phyloP scores from a whole-genome alignment of 2,888 invertebrate species.

The Meghimatium bilineatum region DNA sequence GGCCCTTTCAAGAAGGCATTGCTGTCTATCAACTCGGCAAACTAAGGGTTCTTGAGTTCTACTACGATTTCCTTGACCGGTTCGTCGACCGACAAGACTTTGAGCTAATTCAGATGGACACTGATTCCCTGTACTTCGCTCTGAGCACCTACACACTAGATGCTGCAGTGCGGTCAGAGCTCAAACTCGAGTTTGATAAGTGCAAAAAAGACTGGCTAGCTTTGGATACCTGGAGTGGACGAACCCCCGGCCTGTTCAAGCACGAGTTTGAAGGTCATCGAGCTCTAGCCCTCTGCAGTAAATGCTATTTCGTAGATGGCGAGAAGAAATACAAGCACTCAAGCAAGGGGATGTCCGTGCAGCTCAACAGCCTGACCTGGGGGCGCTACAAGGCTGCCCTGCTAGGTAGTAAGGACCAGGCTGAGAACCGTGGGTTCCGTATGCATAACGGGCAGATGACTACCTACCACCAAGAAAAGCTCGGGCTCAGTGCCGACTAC shows the following conservation, averaged over 20 bases:
- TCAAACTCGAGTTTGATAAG: background rate
- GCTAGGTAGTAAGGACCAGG: background rate
- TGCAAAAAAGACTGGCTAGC: background rate
- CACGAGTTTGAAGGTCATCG: background rate
- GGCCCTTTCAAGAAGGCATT: too few species aligned
- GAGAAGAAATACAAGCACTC: background rate
- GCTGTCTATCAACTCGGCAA: too few species aligned
- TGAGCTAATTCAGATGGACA: background rate
- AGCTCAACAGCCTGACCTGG: background rate
- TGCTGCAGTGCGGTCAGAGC: background rate
- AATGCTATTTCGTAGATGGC: background rate
- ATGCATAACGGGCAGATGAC: too few species aligned
- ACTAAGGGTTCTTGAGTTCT: background rate
- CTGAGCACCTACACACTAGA: background rate
- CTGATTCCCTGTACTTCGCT: background rate
- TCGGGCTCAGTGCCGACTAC: background rate
- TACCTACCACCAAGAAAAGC: conserved; percentile 9
- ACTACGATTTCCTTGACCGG: background rate
- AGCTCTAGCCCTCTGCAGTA: background rate
- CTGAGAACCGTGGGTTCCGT: background rate
- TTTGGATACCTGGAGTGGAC: background rate
- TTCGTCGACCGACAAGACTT: too few species aligned
- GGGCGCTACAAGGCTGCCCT: background rate
- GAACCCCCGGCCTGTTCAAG: background rate
- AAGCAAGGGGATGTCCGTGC: background rate